These are phyloP conservation scores for Notiomystis cincta DNA, from an alignment of 2,113 vertebrate species.

Conservation along the genomic window DNA sequence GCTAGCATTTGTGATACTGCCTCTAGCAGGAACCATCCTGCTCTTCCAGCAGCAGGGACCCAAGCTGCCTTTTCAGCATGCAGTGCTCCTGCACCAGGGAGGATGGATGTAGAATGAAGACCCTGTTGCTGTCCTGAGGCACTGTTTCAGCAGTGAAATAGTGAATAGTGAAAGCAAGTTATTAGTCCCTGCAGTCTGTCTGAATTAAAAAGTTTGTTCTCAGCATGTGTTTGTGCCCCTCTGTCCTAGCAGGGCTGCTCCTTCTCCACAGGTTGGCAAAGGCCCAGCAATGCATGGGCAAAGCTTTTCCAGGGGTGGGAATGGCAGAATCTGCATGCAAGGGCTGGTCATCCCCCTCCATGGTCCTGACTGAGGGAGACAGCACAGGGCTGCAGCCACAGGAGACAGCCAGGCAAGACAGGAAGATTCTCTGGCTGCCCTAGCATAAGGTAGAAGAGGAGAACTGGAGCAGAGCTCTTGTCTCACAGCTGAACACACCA, in stretches of 20 bases:
- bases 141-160: not conserved
- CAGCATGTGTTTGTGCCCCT: not conserved
- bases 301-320: not conserved
- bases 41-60: not conserved
- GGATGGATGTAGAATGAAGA: not conserved
- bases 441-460: not conserved
- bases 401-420: not conserved
- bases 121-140: not conserved
- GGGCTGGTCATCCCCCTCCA: accelerated
- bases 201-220: not conserved
- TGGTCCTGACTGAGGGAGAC: not conserved
- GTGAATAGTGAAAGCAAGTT: not conserved
- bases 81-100: not conserved
- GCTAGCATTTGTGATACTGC: not conserved
- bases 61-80: accelerated
- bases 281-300: accelerated
- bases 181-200: not conserved
- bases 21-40: not conserved
- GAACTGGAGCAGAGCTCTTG: not conserved
- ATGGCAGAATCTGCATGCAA: not conserved
- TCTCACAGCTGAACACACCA: not conserved
- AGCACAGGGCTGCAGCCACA: accelerated
- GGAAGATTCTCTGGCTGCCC: not conserved
- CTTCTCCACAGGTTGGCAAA: accelerated
- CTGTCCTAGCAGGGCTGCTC: not conserved